Base-by-base conservation (phyloP, 2,113 vertebrate genomes). In the Malurus cyaneus region DNA sequence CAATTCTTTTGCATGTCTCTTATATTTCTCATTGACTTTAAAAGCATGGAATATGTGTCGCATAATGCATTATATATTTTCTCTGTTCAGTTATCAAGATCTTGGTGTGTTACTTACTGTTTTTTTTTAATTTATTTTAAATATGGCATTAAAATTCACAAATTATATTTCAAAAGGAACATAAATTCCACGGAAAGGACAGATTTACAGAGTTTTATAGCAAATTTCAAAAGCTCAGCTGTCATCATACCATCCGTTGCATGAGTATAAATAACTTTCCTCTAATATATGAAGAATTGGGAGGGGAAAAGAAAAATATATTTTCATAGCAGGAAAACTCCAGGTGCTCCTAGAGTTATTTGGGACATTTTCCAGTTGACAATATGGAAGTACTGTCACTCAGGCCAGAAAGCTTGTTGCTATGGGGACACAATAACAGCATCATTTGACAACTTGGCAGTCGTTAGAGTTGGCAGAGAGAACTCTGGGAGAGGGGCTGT, bases 351-450 rank as follows among this genome's bases (percentile, higher is more conserved):
- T 93, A 34, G 89, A 97, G 76, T 96, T 97, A 95, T 97, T 52
- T 97, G 97, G 97, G 96, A 97, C 90, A 72, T 88, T 97, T 97
- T 98, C 96, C 97, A 97, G 93, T 96, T 96, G 95, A 97, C 96
- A 97, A 41, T 96, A 97, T 97, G 97, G 96, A 97, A 97, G 97
- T 96, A 36, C 92, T 94, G 89, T 96, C 95, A 97, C 59, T 97
- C 79, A 94, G 95, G 57, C 96, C 90, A 94, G 80, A 89, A 94
- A 95, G 91, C 90, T 95, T 96, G 97, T 97, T 98, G 97, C 97
- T 94, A 98, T 96, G 96, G 97, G 92, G 92, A 97, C 85, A 93
- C 34, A 92, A 94, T 92, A 91, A 36, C 83, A 93, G 64, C 71
- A 85, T 89, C 83, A 31, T 93, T 96, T 97, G 96, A 97, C 96